Percentiles rank a stretch among this genome's conserved stretches.
phyloP scores from a whole-genome alignment of 2,113 vertebrate genomes.

The Ascaphus truei region DNA sequence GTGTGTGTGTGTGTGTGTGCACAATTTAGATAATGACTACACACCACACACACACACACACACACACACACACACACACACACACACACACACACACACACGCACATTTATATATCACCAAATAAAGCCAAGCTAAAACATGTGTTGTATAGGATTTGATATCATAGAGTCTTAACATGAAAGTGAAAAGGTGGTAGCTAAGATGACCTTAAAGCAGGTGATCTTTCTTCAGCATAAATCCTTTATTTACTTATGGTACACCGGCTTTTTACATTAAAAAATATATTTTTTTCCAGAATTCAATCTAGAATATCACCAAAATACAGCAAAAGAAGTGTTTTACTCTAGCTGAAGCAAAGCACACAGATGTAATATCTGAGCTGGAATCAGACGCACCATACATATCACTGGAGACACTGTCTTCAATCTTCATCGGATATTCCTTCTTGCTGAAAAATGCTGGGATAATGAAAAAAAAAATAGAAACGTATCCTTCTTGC shows the following conservation, averaged over 20 bases:
- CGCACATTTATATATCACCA: no score
- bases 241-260: not conserved
- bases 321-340: not conserved
- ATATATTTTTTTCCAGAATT: not conserved
- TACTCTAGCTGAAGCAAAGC: not conserved
- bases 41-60: no score
- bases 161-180: not conserved
- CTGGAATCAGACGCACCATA: conserved; percentile 8
- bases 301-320: not conserved
- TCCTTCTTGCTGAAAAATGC: conserved; percentile 33
- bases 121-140: no score
- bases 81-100: no score
- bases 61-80: no score
- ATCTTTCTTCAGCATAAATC: not conserved
- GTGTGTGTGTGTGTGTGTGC: no score
- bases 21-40: no score
- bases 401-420: conserved; percentile 8
- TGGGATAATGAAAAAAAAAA: conserved; percentile 32
- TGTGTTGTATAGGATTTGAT: no score
- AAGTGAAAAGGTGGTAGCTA: not conserved
- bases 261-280: not conserved
- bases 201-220: not conserved
- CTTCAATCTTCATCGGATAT: conserved; percentile 31
- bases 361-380: not conserved
- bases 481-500: conserved; percentile 26